Evolutionary conservation across 2,888 invertebrate genomes (phyloP).

Genomic region (Alloplasta piceator): DNA sequence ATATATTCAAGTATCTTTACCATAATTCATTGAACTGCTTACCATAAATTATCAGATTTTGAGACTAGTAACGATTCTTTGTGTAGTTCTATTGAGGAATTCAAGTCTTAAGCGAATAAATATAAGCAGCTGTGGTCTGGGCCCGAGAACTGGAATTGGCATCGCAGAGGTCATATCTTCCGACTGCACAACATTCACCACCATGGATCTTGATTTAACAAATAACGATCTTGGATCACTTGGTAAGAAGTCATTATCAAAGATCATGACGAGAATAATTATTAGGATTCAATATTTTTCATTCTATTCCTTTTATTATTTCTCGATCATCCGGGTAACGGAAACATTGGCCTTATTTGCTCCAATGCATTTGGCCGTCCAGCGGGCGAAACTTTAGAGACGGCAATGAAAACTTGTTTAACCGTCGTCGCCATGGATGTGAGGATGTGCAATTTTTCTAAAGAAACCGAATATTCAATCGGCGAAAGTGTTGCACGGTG

Average conservation of each 20-base stretch:
- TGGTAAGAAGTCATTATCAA: slow-evolving; percentile 66
- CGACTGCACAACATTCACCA: slow-evolving; percentile 65
- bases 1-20: no score
- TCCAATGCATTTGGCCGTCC: slow-evolving; percentile 23
- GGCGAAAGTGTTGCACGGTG: slow-evolving; percentile 73
- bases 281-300: slow-evolving; percentile 13
- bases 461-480: slow-evolving; percentile 75
- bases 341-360: not conserved
- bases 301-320: slow-evolving; percentile 35
- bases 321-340: not conserved
- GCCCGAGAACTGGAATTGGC: slow-evolving; percentile 70
- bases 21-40: no score
- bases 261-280: not conserved
- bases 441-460: slow-evolving; percentile 78
- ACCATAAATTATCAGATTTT: no score
- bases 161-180: slow-evolving; percentile 75
- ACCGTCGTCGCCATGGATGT: slow-evolving; percentile 72
- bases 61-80: not conserved
- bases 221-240: slow-evolving; percentile 76
- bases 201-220: slow-evolving; percentile 73
- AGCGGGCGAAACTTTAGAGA: slow-evolving; percentile 76
- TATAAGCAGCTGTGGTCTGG: slow-evolving; percentile 76
- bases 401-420: slow-evolving; percentile 68
- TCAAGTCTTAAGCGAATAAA: slow-evolving; percentile 73
- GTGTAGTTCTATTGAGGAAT: slow-evolving; percentile 74